phyloP scores from a whole-genome alignment of 1,140 invertebrate genomes.

The Zophobas atratus region DNA sequence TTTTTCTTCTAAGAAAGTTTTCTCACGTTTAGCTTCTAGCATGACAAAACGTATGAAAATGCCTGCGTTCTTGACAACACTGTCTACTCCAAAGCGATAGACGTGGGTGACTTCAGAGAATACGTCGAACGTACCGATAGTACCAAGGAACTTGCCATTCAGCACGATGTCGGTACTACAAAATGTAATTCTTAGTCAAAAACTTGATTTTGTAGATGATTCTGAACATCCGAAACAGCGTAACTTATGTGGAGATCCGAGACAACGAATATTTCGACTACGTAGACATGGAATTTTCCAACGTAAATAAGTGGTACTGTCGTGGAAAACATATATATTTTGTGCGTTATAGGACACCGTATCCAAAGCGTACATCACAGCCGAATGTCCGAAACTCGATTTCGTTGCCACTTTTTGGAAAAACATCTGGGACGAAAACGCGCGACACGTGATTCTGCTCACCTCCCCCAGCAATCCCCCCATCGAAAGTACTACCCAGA shows the following conservation, averaged over 20 bases:
- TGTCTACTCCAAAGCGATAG: no score
- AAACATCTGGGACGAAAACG: constrained; percentile 82
- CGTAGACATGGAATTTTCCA: constrained; percentile 58
- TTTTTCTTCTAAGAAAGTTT: no score
- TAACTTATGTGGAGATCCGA: constrained; percentile 76
- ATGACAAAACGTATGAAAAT: no score
- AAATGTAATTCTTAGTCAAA: no score
- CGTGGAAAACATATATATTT: not conserved
- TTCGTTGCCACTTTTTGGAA: constrained; percentile 85
- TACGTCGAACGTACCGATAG: no score
- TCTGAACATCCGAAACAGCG: constrained; percentile 83
- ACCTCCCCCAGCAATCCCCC: constrained; percentile 72
- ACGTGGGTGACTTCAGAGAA: no score
- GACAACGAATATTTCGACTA: constrained; percentile 60
- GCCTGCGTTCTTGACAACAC: no score
- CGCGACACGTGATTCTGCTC: constrained; percentile 82
- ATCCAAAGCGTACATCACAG: constrained; percentile 80
- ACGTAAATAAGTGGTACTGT: not conserved
- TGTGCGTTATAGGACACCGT: constrained; percentile 73
- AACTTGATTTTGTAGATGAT: constrained; percentile 51
- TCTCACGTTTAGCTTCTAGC: no score
- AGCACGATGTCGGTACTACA: no score
- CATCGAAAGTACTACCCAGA: constrained; percentile 78
- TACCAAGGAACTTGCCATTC: no score
- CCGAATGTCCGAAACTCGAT: constrained; percentile 83